Evolutionary conservation across 23 tunicate genomes (phyloP).

Genomic region (Trididemnum miniatum): DNA sequence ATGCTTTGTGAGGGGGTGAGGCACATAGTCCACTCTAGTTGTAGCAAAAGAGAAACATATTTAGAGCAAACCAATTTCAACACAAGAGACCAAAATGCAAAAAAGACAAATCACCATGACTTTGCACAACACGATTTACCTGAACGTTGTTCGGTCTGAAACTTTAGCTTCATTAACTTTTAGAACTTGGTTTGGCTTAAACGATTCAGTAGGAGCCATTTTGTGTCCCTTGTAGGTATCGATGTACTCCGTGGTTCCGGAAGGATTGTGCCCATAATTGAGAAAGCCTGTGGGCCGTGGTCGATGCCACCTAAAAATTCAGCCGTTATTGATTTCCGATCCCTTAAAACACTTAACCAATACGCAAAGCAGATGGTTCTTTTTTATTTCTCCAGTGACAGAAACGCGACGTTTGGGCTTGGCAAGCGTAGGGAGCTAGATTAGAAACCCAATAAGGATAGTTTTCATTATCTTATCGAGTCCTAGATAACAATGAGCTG

Average conservation of each 20-base stretch:
- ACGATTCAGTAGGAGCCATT: constrained; percentile 59
- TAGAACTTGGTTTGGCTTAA: constrained; percentile 62
- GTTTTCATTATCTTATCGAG: too few relatives aligned
- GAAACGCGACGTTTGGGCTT: too few relatives aligned
- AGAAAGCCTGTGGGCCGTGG: constrained; percentile 73
- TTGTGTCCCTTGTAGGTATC: constrained; percentile 55
- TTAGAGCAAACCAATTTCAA: background rate
- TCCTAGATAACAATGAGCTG: too few relatives aligned
- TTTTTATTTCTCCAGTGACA: too few relatives aligned
- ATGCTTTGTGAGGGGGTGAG: constrained; percentile 65
- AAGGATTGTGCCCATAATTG: constrained; percentile 60
- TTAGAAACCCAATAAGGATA: too few relatives aligned
- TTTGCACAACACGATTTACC: too few relatives aligned
- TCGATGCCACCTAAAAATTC: constrained; percentile 74
- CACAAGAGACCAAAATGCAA: too few relatives aligned
- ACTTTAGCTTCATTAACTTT: constrained; percentile 62
- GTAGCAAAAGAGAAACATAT: background rate
- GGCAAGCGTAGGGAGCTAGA: too few relatives aligned
- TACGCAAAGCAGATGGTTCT: too few relatives aligned
- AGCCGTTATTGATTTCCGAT: background rate
- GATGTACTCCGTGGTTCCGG: constrained; percentile 54
- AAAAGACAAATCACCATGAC: too few relatives aligned
- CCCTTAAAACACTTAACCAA: too few relatives aligned
- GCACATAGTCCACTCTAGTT: constrained; percentile 59
- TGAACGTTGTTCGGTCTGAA: constrained; percentile 78